Evolutionary conservation across 2,113 vertebrate genomes (phyloP), one percentile per base, ranked within the genome.

Genomic region (Phasianus colchicus): DNA sequence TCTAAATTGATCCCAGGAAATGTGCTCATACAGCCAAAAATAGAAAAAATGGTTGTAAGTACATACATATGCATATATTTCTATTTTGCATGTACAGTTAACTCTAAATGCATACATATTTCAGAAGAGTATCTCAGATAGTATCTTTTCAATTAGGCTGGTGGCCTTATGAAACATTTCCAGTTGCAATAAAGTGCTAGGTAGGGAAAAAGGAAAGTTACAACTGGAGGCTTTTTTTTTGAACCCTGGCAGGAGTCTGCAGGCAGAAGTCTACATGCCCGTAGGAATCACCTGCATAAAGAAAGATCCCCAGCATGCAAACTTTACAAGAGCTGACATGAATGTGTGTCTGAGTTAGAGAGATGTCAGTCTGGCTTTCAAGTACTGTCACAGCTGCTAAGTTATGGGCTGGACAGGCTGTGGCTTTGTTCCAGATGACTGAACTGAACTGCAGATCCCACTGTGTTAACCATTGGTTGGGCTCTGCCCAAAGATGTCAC

Each of bases 291-390:
- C 60, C 24, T 69, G 66, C 0, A 5, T 70, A 52, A 16, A 48
- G 66, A 47, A 57, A 42, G 73, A 15, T 72, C 19, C 76, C 50
- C 14, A 1, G 50, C 24, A 45, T n/a, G 27, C 80, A 19, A 24
- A 36, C 47, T 75, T 9, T 75, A 89, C 86, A 88, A 18, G 54
- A 89, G 58, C 72, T 92, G 95, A 73, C 83, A 27, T 36, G 48
- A 94, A 43, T 11, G 65, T 72, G 88, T 14, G 30, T 70, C 54
- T 3, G 72, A 86, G 75, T 54, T 91, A 73, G 84, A 88, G 94
- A 66, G 48, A 82, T 92, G 88, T 92, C 96, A 90, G 74, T 60
- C 75, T 94, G 88, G 42, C 83, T 95, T 81, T 73, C 60, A 47
- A 89, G 84, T n/a, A 11, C 74, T 89, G 89, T 92, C 95, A 83